Evolutionary conservation across 2,888 invertebrate genomes (phyloP).

Genomic region (Heliconius ismenius): DNA sequence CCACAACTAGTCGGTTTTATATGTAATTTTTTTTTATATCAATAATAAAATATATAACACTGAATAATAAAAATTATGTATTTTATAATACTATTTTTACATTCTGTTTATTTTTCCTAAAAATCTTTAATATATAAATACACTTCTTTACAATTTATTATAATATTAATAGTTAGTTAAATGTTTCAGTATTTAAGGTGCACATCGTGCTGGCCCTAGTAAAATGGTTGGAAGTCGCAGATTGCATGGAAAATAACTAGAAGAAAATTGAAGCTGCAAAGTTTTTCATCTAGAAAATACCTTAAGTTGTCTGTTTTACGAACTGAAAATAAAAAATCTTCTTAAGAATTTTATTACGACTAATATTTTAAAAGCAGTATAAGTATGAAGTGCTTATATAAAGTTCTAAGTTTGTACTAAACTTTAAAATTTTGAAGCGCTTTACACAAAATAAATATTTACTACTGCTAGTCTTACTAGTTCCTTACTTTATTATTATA

Average conservation of each 20-base stretch:
- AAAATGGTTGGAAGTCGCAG: constrained; percentile 55
- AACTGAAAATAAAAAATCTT: constrained; percentile 30
- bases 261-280: constrained; percentile 41
- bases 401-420: constrained; percentile 8
- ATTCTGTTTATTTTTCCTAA: background rate
- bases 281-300: constrained; percentile 41
- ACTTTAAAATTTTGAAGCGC: background rate
- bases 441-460: background rate
- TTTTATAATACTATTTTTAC: too few relatives aligned
- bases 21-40: too few relatives aligned
- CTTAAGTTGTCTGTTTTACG: constrained; percentile 33
- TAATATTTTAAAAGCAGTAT: constrained; percentile 29
- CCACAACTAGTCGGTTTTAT: too few relatives aligned
- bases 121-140: background rate
- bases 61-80: too few relatives aligned
- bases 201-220: constrained; percentile 69
- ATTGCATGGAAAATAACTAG: constrained; percentile 40
- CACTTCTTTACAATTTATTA: background rate
- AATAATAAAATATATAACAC: too few relatives aligned
- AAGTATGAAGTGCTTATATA: constrained; percentile 1
- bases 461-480: background rate
- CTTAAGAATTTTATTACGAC: constrained; percentile 26
- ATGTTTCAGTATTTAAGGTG: constrained; percentile 62
- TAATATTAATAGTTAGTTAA: background rate
- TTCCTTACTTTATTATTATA: background rate